These are phyloP conservation scores for Miichthys miiuy DNA, from an alignment of 2,797 vertebrate species.

Conservation along the genomic window DNA sequence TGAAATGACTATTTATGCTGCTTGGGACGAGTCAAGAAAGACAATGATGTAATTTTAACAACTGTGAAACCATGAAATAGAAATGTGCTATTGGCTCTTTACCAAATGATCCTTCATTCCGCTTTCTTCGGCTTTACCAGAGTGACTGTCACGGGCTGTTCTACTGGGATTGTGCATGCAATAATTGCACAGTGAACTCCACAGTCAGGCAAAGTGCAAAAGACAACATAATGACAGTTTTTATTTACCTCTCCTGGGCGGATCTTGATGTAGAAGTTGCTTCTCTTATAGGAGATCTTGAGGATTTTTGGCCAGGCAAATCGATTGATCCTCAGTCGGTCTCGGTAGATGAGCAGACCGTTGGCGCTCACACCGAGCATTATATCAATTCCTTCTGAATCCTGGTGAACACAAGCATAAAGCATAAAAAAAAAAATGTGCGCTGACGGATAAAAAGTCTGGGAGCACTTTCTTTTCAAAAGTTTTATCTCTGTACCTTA, in stretches of 20 bases:
- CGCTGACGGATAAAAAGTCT: not conserved
- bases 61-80: slow-evolving; percentile 69
- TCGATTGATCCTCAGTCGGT: slow-evolving; percentile 97
- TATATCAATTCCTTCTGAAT: slow-evolving; percentile 98
- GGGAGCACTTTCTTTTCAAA: no score
- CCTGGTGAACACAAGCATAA: slow-evolving; percentile 78
- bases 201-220: slow-evolving; percentile 28
- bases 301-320: slow-evolving; percentile 99
- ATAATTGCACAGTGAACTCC: slow-evolving; percentile 31
- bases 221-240: slow-evolving; percentile 13
- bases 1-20: slow-evolving; percentile 71
- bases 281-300: slow-evolving; percentile 99
- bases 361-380: slow-evolving; percentile 99
- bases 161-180: slow-evolving; percentile 46
- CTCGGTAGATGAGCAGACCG: slow-evolving; percentile 96
- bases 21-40: slow-evolving; percentile 52
- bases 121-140: slow-evolving; percentile 19
- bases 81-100: slow-evolving; percentile 57
- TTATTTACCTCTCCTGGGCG: slow-evolving; percentile 94
- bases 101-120: slow-evolving; percentile 51
- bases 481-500: slow-evolving; percentile 85
- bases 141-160: slow-evolving; percentile 41
- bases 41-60: slow-evolving; percentile 65
- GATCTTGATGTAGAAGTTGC: slow-evolving; percentile 99
- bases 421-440: slow-evolving; percentile 17